These are phyloP conservation scores for Danio rerio DNA, from an alignment of 2,113 vertebrate species.

Conservation along the genomic window GRCz12tu NC_133194.1:35067001-35067500, in stretches of 20 bases:
- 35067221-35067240: background rate
- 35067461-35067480: background rate
- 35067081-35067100: background rate
- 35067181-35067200: background rate
- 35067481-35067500: background rate
- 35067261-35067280: background rate
- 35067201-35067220: background rate
- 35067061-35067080: background rate
- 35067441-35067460: conserved; percentile 1
- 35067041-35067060: background rate
- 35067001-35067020: no score
- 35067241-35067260: background rate
- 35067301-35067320: conserved; percentile 75
- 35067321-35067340: conserved; percentile 77
- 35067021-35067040: background rate
- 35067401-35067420: conserved; percentile 49
- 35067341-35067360: conserved; percentile 81
- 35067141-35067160: no score
- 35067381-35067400: conserved; percentile 62
- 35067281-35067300: conserved; percentile 72
- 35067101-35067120: background rate
- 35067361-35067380: conserved; percentile 79
- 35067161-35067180: background rate
- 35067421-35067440: conserved; percentile 4
- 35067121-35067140: no score